A percentile compares a stretch with the other conserved stretches of the same genome.
Evolutionary conservation across 2,113 vertebrate species (phyloP).

Genomic region (Hippocampus mohnikei): DNA sequence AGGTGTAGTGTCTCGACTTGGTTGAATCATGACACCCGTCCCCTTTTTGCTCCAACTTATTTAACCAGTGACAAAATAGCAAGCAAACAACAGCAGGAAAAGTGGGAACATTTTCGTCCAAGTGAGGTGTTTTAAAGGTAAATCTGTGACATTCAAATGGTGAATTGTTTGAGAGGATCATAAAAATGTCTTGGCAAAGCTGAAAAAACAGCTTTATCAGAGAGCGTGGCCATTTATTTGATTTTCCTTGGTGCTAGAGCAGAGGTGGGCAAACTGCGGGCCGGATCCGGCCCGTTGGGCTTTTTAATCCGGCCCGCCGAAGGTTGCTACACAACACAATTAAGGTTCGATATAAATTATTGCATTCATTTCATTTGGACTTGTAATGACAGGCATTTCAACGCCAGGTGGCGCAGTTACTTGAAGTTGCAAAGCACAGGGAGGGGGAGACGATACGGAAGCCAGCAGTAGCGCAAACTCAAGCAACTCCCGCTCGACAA

Average conservation of each 20-base stretch:
- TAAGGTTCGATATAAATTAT: too few species aligned
- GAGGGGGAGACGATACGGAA: too few species aligned
- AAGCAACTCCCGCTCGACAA: too few species aligned
- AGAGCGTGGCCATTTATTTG: slow-evolving; percentile 43
- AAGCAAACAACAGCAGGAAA: background rate
- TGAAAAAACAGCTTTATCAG: slow-evolving; percentile 36
- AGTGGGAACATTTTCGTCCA: background rate
- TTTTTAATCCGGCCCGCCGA: too few species aligned
- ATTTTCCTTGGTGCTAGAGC: slow-evolving; percentile 32
- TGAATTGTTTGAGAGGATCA: slow-evolving; percentile 37
- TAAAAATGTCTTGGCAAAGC: slow-evolving; percentile 30
- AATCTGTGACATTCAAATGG: slow-evolving; percentile 30
- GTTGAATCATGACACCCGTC: slow-evolving; percentile 63
- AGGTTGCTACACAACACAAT: too few species aligned
- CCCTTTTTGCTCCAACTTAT: slow-evolving; percentile 44
- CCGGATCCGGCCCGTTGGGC: too few species aligned
- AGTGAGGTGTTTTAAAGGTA: slow-evolving; percentile 26
- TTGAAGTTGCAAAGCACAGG: too few species aligned
- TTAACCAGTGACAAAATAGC: slow-evolving; percentile 45
- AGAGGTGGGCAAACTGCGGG: too few species aligned
- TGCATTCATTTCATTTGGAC: too few species aligned
- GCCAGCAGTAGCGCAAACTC: too few species aligned
- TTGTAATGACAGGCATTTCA: too few species aligned
- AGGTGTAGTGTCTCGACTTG: slow-evolving; percentile 35
- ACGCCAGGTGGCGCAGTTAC: too few species aligned